phyloP scores from a whole-genome alignment of 2,797 vertebrate genomes.

The Diglossa cyanea region DNA sequence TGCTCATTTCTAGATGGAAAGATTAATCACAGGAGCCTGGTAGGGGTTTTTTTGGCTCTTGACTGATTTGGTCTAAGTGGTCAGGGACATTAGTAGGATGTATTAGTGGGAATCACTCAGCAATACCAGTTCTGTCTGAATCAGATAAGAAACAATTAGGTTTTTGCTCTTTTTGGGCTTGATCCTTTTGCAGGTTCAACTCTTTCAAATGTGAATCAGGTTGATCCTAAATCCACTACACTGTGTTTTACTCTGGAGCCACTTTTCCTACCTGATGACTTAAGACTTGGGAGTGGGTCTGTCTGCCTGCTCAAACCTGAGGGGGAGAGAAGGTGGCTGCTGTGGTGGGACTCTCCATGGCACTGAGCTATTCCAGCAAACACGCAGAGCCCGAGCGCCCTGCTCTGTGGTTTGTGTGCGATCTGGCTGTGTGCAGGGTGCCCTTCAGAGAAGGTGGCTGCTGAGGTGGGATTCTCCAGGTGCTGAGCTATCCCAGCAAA shows the following conservation, averaged over 20 bases:
- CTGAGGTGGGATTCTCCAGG: neutral
- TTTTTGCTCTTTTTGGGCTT: neutral
- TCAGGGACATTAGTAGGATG: neutral
- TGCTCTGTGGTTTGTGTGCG: neutral
- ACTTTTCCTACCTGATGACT: neutral
- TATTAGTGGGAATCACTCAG: neutral
- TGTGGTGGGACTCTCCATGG: neutral
- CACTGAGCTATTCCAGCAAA: neutral
- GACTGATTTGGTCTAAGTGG: neutral
- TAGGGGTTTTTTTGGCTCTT: neutral
- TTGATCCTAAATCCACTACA: neutral
- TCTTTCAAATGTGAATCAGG: neutral
- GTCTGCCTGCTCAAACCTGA: neutral
- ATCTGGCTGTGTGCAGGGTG: neutral
- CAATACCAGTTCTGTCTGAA: neutral
- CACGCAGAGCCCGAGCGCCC: fast-evolving
- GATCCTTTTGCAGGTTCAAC: neutral
- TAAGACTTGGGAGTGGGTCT: neutral
- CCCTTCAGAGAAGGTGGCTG: neutral
- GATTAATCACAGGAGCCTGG: neutral
- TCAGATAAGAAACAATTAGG: neutral
- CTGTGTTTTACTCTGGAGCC: neutral
- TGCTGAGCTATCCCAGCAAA: neutral
- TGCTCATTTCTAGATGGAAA: neutral
- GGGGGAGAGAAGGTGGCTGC: neutral